Evolutionary conservation across 2,113 vertebrate genomes (phyloP), one percentile per base, ranked within the genome.

Genomic region (Ceuthmochares aereus): DNA sequence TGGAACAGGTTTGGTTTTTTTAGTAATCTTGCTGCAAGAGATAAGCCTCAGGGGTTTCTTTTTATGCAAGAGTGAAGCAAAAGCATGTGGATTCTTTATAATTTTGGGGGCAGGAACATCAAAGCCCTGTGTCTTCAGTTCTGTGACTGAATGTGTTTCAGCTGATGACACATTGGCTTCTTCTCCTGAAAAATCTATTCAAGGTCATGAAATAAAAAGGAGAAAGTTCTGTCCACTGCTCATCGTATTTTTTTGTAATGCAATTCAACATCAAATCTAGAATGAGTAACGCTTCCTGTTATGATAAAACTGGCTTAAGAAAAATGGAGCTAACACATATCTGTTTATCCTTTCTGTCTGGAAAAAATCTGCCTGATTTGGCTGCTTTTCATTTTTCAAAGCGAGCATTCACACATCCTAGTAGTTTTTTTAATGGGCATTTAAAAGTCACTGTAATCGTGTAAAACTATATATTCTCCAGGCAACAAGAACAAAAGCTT

Each of bases 261-360:
- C 69, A 87, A 91, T 95, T 93, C 66, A 59, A 36, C 58, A 84
- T 73, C n/a, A 64, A 56, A 73, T 90, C 95, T 89, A 42, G 59
- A 89, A 91, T 93, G 82, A 95, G 43, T 90, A 95, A 89, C 10
- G 17, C 87, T 96, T 97, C 95, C 97, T 96, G 95, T 97, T 97
- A 80, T 92, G 82, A 51, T 67, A 91, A 51, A 90, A 86, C 21
- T 75, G 72, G 49, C 43, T 86, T 63, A 94, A 96, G 85, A 73
- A 93, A 90, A 94, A 66, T 69, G 49, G 72, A 94, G 69, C 20
- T 84, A 58, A 23, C 5, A 7, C 0, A 0, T 72, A 68, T 60
- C 55, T 78, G 18, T 92, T 84, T 89, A 63, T 84, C 49, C 64
- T 52, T 67, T 87, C 49, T 90, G 18, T 15, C 40, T 86, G 66